These are phyloP conservation scores for Carcina quercana DNA, from an alignment of 2,888 invertebrate genomes.

Conservation along the genomic window DNA sequence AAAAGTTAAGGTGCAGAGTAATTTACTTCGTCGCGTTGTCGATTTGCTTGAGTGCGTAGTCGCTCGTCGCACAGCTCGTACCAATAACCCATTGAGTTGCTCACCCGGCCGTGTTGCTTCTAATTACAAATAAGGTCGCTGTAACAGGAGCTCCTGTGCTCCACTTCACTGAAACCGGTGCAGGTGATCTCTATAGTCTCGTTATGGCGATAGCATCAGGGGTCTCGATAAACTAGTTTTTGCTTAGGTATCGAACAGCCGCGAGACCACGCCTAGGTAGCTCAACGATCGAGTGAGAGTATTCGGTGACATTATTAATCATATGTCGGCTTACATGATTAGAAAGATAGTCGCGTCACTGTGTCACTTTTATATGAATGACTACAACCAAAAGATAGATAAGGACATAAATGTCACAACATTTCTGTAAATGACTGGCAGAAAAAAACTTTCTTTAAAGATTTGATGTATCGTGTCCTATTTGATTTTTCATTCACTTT, in stretches of 20 bases:
- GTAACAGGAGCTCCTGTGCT: constrained; percentile 28
- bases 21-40: too few species aligned
- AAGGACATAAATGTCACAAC: neutral
- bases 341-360: too few species aligned
- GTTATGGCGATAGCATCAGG: neutral
- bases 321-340: constrained; percentile 3
- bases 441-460: too few species aligned
- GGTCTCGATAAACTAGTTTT: constrained; percentile 6
- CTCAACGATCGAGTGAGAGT: constrained; percentile 9
- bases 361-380: too few species aligned
- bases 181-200: constrained; percentile 2
- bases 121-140: constrained; percentile 30
- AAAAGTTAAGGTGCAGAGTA: too few species aligned
- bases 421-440: too few species aligned
- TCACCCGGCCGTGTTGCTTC: constrained; percentile 47
- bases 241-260: constrained; percentile 1
- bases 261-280: constrained; percentile 5
- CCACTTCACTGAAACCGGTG: constrained; percentile 10
- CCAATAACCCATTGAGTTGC: constrained; percentile 66
- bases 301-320: constrained; percentile 7
- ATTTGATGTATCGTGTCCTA: neutral
- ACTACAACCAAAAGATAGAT: neutral
- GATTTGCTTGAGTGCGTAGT: constrained; percentile 30
- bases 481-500: too few species aligned
- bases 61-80: constrained; percentile 44